Evolutionary conservation across 2,888 invertebrate species (phyloP), one percentile per base, ranked within the genome.

Genomic region (Ischnura elegans): DNA sequence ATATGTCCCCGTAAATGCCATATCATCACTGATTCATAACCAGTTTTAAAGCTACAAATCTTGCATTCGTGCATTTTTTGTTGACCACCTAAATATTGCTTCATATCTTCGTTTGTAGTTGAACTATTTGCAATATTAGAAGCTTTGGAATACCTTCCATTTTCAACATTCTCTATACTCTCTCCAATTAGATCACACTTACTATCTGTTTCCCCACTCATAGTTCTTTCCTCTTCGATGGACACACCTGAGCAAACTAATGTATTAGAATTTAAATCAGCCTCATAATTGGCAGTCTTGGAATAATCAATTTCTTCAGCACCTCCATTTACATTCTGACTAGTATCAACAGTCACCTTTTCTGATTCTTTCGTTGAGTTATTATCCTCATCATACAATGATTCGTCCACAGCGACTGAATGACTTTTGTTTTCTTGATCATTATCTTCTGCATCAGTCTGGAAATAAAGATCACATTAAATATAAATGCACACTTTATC

Each of bases 1-100:
- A 90, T 90, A 16, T 90, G 90, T 42, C 43, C 47, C 13, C 90
- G 61, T n/a, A 90, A 90, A 90, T 90, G 90, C 90, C 90, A 90
- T 43, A 90, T 43, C 90, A 90, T 90, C 3, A 90, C 90, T 21
- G 55, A 90, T n/a, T 90, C 90, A 36, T 90, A n/a, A n/a, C 6
- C 25, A 61, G 90, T 90, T 43, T 90, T 90, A 45, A 90, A 90
- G 19, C 13, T 25, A 61, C 90, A 90, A 43, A 90, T 90, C n/a
- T 90, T 61, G n/a, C 90, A 90, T 25, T 43, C n/a, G 19, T 90
- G 61, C 13, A 25, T 43, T 61, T 90, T 90, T n/a, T 76, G 76
- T 10, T 76, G 36, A 76, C 76, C 36, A 36, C 76, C 36, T 36
- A 76, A 76, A 36, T 76, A 76, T 36, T 36, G 13, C 36, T 76